These are phyloP conservation scores for Vanacampus margaritifer DNA, from an alignment of 2,113 vertebrate genomes.

Conservation along the genomic window DNA sequence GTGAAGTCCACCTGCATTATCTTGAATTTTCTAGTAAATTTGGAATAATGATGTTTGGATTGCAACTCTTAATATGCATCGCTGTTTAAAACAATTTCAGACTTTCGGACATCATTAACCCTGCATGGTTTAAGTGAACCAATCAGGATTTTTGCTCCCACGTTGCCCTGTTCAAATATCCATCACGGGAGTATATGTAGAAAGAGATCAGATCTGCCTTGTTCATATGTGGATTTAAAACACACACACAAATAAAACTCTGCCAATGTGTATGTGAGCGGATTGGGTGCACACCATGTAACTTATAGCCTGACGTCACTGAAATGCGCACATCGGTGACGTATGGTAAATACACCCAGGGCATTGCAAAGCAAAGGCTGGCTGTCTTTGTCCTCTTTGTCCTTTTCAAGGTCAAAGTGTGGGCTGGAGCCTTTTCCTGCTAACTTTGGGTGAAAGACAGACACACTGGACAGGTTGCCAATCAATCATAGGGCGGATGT, in stretches of 20 bases:
- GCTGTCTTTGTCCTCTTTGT: background rate
- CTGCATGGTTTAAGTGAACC: background rate
- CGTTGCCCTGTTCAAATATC: background rate
- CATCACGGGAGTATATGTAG: background rate
- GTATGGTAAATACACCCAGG: background rate
- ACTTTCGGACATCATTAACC: background rate
- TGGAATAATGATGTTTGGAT: background rate
- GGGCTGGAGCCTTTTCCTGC: background rate
- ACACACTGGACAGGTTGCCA: background rate
- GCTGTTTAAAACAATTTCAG: background rate
- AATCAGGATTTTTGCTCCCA: background rate
- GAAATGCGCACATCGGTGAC: background rate
- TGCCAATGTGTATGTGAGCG: background rate
- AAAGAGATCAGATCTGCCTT: background rate
- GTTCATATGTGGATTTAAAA: background rate
- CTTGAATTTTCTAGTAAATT: slow-evolving; percentile 54
- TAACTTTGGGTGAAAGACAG: background rate
- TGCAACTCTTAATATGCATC: background rate
- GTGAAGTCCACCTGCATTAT: slow-evolving; percentile 69
- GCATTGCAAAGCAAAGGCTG: background rate
- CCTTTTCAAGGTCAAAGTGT: background rate
- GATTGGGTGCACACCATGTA: background rate
- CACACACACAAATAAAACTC: background rate
- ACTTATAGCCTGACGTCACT: background rate
- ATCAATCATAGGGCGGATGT: background rate